These are phyloP conservation scores for Idaea dimidiata DNA, from an alignment of 2,888 invertebrate species.

Conservation along the genomic window DNA sequence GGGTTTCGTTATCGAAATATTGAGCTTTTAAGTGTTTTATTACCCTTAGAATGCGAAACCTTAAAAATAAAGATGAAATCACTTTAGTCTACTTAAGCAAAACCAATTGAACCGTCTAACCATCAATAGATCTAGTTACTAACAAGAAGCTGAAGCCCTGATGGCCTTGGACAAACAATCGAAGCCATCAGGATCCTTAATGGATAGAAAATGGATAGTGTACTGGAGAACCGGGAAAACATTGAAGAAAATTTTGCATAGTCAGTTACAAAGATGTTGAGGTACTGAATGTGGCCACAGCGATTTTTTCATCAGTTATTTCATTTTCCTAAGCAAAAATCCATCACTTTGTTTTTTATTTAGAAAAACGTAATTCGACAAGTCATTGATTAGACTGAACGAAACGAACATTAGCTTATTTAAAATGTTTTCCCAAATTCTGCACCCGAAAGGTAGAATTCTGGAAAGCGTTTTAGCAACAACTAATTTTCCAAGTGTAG, in stretches of 20 bases:
- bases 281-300: constrained; percentile 24
- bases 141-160: constrained; percentile 24
- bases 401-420: too few relatives aligned
- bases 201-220: constrained; percentile 75
- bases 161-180: constrained; percentile 49
- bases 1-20: too few relatives aligned
- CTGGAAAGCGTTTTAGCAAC: too few relatives aligned
- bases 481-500: too few relatives aligned
- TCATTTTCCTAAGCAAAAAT: neutral
- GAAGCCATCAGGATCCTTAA: constrained; percentile 64
- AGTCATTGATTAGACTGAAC: too few relatives aligned
- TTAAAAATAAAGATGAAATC: too few relatives aligned
- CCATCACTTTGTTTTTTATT: neutral
- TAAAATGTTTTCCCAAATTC: too few relatives aligned
- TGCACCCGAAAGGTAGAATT: too few relatives aligned
- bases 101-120: neutral
- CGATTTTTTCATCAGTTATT: neutral
- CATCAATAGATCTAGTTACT: neutral
- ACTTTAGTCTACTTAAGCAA: too few relatives aligned
- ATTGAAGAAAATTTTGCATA: constrained; percentile 68
- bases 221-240: constrained; percentile 51
- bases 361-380: too few relatives aligned
- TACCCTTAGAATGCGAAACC: too few relatives aligned
- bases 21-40: too few relatives aligned
- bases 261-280: constrained; percentile 45